phyloP scores from a whole-genome alignment of 2,797 vertebrate species.

The Crypturellus tataupa region DNA sequence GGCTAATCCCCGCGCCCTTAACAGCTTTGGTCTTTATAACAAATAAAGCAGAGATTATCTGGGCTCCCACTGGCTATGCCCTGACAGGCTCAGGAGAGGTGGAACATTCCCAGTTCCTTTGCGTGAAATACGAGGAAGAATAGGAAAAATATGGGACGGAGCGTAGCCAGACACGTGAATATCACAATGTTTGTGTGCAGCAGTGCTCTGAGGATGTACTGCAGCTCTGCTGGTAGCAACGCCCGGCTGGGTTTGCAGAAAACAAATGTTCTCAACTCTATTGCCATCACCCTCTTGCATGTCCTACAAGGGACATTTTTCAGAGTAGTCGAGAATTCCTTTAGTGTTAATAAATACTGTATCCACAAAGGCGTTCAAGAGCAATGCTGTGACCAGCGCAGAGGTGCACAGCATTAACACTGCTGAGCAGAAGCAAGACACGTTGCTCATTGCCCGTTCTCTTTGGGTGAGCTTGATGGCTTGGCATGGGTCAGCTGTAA shows the following conservation, averaged over 20 bases:
- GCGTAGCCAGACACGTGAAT: background rate
- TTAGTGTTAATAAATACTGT: background rate
- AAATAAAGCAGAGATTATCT: background rate
- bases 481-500: background rate
- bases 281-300: background rate
- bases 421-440: background rate
- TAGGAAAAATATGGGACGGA: background rate
- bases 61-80: background rate
- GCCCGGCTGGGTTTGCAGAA: background rate
- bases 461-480: background rate
- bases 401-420: background rate
- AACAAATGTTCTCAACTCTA: background rate
- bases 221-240: background rate
- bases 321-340: background rate
- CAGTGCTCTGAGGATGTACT: background rate
- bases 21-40: background rate
- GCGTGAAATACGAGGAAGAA: background rate
- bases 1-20: background rate
- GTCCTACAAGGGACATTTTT: background rate
- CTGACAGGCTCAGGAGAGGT: background rate
- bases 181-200: background rate
- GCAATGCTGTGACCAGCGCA: fast-evolving
- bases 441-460: fast-evolving
- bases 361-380: background rate
- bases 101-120: background rate